Evolutionary conservation across 2,888 invertebrate species (phyloP), one percentile per base, ranked within the genome.

Genomic region (Drosophila mayaguana): DNA sequence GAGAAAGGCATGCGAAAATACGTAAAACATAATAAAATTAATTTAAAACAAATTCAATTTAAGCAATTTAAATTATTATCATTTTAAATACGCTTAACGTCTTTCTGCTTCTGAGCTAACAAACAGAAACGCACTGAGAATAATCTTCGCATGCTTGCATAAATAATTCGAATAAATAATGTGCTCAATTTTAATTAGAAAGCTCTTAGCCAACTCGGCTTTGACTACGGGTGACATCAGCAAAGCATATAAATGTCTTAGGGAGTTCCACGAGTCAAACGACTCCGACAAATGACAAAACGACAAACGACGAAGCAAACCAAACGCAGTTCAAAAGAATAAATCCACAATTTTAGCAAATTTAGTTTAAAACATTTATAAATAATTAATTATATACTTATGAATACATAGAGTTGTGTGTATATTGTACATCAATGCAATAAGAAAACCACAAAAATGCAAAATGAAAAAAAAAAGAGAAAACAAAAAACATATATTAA

Each of bases 311-410:
- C 85, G 89, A 85, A 85, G 89, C 85, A 89, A 85, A 85, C 89
- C 89, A 85, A 85, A 85, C 83, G 88, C 85, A 85, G 89, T 89
- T 89, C 89, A 85, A 89, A 80, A 46, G 43, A 65, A 57, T 38
- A 59, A 65, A 72, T 81, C 74, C 72, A 85, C 83, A 83, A 86
- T 89, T 85, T 89, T 89, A 88, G 86, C 88, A 80, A 89, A 89
- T 85, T 84, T 88, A 84, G 89, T 89, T 84, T 89, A 80, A 80
- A 86, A 80, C 80, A 72, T 82, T 83, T 81, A 88, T 83, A 73
- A 80, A 83, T 80, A 80, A 74, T 78, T 68, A 42, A 69, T 74
- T 71, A 62, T 72, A 80, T 63, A 66, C 66, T 53, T 79, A 72
- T 62, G 65, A 66, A 66, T 61, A 62, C 61, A 76, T 66, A 78